Evolutionary conservation across 2,888 invertebrate genomes (phyloP).

Genomic region (Antheraea yamamai): DNA sequence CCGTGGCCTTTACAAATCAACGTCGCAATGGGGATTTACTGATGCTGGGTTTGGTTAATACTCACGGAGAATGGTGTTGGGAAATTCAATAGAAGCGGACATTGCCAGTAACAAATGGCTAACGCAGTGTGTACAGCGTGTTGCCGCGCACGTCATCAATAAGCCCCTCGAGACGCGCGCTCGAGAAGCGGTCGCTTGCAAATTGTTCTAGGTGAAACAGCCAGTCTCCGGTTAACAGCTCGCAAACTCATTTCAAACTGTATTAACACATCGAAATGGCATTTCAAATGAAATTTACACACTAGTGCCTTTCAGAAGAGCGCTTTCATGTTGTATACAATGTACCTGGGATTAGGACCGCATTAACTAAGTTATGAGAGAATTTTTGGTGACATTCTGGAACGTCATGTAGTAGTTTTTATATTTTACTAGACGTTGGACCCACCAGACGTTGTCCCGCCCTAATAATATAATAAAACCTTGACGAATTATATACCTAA

Average conservation of each 20-base stretch:
- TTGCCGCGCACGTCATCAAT: slow-evolving; percentile 9
- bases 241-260: slow-evolving; percentile 3
- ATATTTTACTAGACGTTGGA: too few species aligned
- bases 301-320: not conserved
- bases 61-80: not conserved
- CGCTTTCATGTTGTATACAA: not conserved
- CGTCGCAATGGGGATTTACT: not conserved
- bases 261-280: not conserved
- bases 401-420: too few species aligned
- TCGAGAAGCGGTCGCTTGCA: not conserved
- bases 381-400: too few species aligned
- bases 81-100: not conserved
- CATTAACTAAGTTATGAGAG: not conserved
- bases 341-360: not conserved
- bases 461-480: too few species aligned
- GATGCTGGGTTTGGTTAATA: not conserved
- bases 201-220: not conserved
- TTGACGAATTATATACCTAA: too few species aligned
- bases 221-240: not conserved
- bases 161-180: not conserved
- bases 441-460: too few species aligned
- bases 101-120: not conserved
- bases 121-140: not conserved
- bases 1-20: not conserved
- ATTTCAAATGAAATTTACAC: slow-evolving; percentile 1